phyloP scores from a whole-genome alignment of 2,113 vertebrate genomes.

The Hippoglossus stenolepis region DNA sequence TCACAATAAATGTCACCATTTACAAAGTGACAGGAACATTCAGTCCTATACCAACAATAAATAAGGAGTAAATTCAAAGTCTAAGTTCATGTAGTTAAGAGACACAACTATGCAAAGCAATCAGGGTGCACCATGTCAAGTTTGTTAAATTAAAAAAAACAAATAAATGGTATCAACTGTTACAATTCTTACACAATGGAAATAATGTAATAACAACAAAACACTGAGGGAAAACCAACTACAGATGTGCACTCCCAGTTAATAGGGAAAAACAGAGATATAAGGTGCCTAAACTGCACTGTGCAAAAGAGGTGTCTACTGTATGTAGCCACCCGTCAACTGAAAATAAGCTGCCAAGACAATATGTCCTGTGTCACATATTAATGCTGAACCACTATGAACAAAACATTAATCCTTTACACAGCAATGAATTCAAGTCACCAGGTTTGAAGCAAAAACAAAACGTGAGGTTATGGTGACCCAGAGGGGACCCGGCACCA shows the following conservation, averaged over 20 bases:
- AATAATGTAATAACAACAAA: slow-evolving; percentile 69
- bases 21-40: slow-evolving; percentile 76
- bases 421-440: slow-evolving; percentile 81
- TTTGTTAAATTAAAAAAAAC: slow-evolving; percentile 70
- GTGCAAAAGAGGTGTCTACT: slow-evolving; percentile 84
- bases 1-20: slow-evolving; percentile 77
- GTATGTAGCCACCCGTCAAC: slow-evolving; percentile 73
- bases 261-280: slow-evolving; percentile 57
- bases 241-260: slow-evolving; percentile 82
- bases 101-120: slow-evolving; percentile 78
- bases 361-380: slow-evolving; percentile 65
- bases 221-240: slow-evolving; percentile 74
- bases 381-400: slow-evolving; percentile 67
- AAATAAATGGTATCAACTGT: slow-evolving; percentile 65
- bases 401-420: slow-evolving; percentile 67
- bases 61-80: slow-evolving; percentile 77
- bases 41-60: slow-evolving; percentile 81
- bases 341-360: slow-evolving; percentile 78
- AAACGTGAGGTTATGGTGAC: slow-evolving; percentile 22
- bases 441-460: slow-evolving; percentile 62
- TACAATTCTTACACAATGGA: slow-evolving; percentile 72
- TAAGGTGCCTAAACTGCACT: slow-evolving; percentile 80
- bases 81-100: slow-evolving; percentile 75
- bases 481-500: slow-evolving; percentile 7
- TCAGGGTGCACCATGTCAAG: slow-evolving; percentile 76